Evolutionary conservation across 2,797 vertebrate species (phyloP).

Genomic region (Squalus acanthias): DNA sequence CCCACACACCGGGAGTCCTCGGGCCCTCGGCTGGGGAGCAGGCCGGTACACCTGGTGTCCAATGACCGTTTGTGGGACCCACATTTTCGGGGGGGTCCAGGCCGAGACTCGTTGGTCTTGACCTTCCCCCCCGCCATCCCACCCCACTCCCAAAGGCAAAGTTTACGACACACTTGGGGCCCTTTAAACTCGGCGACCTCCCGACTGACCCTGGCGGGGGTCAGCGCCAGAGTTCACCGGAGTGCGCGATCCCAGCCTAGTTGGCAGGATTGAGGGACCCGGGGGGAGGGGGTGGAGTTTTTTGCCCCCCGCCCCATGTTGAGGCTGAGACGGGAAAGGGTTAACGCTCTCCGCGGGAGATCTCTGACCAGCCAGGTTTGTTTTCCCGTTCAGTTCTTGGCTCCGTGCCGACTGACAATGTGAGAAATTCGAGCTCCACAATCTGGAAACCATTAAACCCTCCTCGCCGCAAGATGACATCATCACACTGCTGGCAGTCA

Average conservation of each 20-base stretch:
- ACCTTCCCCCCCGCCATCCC: no score
- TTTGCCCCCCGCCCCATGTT: not conserved
- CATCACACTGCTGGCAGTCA: not conserved
- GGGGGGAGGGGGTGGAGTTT: not conserved
- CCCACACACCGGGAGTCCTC: no score
- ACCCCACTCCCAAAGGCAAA: no score
- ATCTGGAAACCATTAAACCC: not conserved
- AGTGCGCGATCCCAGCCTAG: not conserved
- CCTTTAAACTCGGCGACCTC: no score
- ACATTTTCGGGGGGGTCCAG: no score
- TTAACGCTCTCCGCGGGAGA: not conserved
- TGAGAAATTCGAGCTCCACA: not conserved
- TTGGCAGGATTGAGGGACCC: not conserved
- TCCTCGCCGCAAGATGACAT: not conserved
- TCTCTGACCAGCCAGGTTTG: not conserved
- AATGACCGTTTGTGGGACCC: no score
- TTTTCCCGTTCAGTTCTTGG: not conserved
- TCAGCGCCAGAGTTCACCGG: no score
- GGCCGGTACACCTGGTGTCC: no score
- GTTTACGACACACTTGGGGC: no score
- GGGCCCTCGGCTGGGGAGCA: no score
- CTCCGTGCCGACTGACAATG: not conserved
- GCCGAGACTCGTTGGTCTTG: no score
- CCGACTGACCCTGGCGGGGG: not conserved
- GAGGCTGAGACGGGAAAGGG: not conserved